Evolutionary conservation across 2,888 invertebrate species (phyloP).

Genomic region (Eudasyphora cyanicolor): DNA sequence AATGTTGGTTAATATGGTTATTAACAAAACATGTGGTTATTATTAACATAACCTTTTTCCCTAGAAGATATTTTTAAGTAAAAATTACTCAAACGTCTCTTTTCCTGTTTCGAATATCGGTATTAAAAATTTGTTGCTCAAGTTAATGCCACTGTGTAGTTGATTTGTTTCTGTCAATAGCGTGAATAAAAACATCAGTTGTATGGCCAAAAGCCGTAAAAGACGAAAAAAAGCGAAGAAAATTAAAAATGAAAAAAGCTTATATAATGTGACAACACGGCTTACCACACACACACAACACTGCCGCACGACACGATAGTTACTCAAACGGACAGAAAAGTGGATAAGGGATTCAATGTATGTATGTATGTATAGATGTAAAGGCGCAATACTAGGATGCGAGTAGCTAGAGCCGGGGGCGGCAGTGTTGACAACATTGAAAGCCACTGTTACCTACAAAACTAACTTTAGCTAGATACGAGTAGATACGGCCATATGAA

Average conservation of each 20-base stretch:
- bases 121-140: too few relatives aligned
- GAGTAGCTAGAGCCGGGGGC: too few relatives aligned
- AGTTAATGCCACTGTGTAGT: too few relatives aligned
- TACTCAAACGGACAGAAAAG: conserved; percentile 1
- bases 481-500: background rate
- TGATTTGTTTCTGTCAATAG: background rate
- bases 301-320: conserved; percentile 18
- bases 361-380: background rate
- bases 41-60: too few relatives aligned
- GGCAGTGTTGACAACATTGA: background rate
- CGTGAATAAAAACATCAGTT: conserved; percentile 30
- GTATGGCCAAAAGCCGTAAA: conserved; percentile 1
- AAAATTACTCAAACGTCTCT: too few relatives aligned
- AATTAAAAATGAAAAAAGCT: conserved; percentile 27
- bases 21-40: too few relatives aligned
- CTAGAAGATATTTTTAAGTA: too few relatives aligned
- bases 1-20: too few relatives aligned
- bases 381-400: background rate
- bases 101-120: too few relatives aligned
- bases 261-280: conserved; percentile 25
- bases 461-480: background rate
- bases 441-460: background rate
- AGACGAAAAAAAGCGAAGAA: conserved; percentile 15
- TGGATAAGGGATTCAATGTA: background rate
- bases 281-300: conserved; percentile 32